Conservation (phyloP, 2,113 vertebrate genomes). For the Odobenus rosmarus region DNA sequence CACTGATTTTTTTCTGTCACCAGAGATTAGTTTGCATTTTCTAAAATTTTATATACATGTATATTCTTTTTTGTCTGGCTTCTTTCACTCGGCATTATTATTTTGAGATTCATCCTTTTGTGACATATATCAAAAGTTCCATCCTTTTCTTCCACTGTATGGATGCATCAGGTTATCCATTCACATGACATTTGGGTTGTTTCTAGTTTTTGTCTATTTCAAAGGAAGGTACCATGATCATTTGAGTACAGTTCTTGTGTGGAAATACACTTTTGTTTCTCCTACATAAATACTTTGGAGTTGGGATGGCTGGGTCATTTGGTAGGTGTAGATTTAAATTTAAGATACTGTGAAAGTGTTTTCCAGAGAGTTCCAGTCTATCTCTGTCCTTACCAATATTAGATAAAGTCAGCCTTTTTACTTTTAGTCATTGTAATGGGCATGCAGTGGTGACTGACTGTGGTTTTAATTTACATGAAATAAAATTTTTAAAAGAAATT, state of each 20-base stretch:
- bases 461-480: background rate
- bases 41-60: background rate
- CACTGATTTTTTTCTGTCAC: background rate
- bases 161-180: background rate
- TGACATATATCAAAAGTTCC: background rate
- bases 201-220: background rate
- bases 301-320: background rate
- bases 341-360: background rate
- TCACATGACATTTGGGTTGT: background rate
- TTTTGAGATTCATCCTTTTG: background rate
- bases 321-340: background rate
- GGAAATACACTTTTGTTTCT: constrained; percentile 14
- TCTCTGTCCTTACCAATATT: background rate
- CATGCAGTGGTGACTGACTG: background rate
- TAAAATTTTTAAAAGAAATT: background rate
- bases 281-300: background rate
- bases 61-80: background rate
- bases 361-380: background rate
- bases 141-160: background rate
- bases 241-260: background rate
- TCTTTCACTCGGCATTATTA: background rate
- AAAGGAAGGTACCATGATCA: background rate
- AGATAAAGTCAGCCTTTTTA: background rate
- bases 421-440: background rate
- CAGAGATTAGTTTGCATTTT: background rate